A percentile compares a stretch with the other conserved stretches of the same genome.
Conservation (phyloP, 1,140 invertebrate genomes). For the Argopecten irradians region DNA sequence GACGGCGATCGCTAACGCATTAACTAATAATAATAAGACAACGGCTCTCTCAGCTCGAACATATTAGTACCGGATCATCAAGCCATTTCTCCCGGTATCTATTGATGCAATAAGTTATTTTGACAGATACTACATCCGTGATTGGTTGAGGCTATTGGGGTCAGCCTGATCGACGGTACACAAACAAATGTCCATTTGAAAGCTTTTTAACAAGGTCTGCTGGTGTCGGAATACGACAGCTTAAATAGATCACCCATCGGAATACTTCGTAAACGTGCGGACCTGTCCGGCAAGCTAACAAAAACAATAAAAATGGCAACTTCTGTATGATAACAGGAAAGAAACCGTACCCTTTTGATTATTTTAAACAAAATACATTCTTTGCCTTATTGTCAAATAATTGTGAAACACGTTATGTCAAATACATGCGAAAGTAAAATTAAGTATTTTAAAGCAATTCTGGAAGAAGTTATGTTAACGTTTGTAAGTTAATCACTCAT, state of each 20-base stretch:
- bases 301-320: too few species aligned
- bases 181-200: not conserved
- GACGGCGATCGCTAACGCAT: not conserved
- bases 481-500: too few species aligned
- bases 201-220: not conserved
- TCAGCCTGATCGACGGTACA: not conserved
- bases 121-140: constrained; percentile 1
- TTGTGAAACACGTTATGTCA: too few species aligned
- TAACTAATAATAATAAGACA: not conserved
- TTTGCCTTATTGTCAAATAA: too few species aligned
- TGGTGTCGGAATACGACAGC: not conserved
- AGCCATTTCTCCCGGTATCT: not conserved
- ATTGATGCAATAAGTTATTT: not conserved
- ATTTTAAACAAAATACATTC: too few species aligned
- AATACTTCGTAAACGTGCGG: not conserved
- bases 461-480: too few species aligned
- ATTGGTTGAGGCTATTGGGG: not conserved
- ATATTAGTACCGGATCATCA: not conserved
- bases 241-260: not conserved
- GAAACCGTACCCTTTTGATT: too few species aligned
- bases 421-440: too few species aligned
- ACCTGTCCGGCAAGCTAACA: not conserved
- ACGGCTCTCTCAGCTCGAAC: not conserved
- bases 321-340: too few species aligned
- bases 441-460: too few species aligned